Base-by-base conservation (phyloP, 2,797 vertebrate genomes). In the Australoheros facetus region DNA sequence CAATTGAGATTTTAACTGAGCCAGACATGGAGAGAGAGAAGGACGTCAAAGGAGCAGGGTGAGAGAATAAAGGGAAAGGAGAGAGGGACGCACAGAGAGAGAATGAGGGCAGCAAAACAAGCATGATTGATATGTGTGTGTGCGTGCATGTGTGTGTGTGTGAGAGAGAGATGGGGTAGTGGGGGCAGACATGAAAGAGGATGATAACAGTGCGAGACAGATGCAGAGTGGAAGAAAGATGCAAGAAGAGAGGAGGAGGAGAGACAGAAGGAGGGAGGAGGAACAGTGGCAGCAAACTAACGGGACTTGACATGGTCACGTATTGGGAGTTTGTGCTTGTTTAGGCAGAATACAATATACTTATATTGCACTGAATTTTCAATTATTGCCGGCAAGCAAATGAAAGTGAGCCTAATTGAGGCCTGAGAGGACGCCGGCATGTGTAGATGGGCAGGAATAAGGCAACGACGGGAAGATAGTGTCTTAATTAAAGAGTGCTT, bases 401-500 rank as follows among this genome's bases (percentile, higher is more conserved):
- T 85, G 81, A 90, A 87, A 84, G 88, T 73, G 64, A 53, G 71
- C 62, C 80, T 79, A 80, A 85, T 87, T 45, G 73, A 90, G 89
- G 85, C 48, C 23, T 37, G 78, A 82, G 81, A 79, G 71, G 82
- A 58, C 5, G 26, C 30, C 55, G 23, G 73, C 26, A 76, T 53
- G 78, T 56, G 79, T 73, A 59, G 85, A 84, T 81, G 85, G 92
- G 64, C 45, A 72, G 80, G 71, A 77, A 59, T 80, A 30, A 79
- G 75, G 66, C 57, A 78, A 79, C 45, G 9, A 81, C 3, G 13
- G 77, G 56, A 79, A 88, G 92, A 92, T 91, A 91, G 81, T n/a
- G 83, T 91, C 90, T 93, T 94, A 93, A 94, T 94, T 93, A 94
- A 89, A 89, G 83, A 85, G 74, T 73, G 72, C 73, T 86, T 84